These are phyloP conservation scores for Timema cristinae DNA, from an alignment of 2,888 invertebrate species.

Conservation along the genomic window DNA sequence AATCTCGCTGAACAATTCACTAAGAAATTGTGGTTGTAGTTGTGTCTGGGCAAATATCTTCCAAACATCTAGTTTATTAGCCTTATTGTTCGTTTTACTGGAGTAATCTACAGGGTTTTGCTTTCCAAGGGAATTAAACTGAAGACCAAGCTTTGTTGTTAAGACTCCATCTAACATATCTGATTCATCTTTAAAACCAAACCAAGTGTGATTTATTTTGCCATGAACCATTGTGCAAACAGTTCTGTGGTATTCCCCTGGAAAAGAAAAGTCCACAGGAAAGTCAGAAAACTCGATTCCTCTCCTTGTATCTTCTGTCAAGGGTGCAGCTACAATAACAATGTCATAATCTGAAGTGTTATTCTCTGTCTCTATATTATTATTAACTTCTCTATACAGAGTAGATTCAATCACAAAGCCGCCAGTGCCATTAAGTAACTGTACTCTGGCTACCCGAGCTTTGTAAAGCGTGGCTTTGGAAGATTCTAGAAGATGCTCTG, in stretches of 20 bases:
- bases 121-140: slow-evolving; percentile 49
- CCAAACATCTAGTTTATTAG: slow-evolving; percentile 45
- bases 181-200: slow-evolving; percentile 42
- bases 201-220: slow-evolving; percentile 46
- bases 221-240: slow-evolving; percentile 55
- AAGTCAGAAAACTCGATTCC: slow-evolving; percentile 48
- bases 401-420: slow-evolving; percentile 27
- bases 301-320: slow-evolving; percentile 45
- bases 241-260: slow-evolving; percentile 51
- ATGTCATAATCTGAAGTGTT: slow-evolving; percentile 47
- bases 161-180: slow-evolving; percentile 44
- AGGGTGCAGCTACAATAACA: slow-evolving; percentile 56
- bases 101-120: slow-evolving; percentile 41
- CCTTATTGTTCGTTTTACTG: slow-evolving; percentile 26
- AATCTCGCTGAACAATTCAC: slow-evolving; percentile 48
- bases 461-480: slow-evolving; percentile 45
- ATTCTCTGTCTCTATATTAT: background rate
- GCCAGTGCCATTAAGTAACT: slow-evolving; percentile 35
- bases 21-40: slow-evolving; percentile 45
- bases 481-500: slow-evolving; percentile 42
- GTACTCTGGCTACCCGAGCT: slow-evolving; percentile 41
- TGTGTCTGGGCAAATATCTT: slow-evolving; percentile 55
- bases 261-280: slow-evolving; percentile 42
- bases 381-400: slow-evolving; percentile 15
- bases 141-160: slow-evolving; percentile 46